These are phyloP conservation scores for Sebastiscus albofasciatus DNA, from an alignment of 2,797 vertebrate species.

Conservation along the genomic window DNA sequence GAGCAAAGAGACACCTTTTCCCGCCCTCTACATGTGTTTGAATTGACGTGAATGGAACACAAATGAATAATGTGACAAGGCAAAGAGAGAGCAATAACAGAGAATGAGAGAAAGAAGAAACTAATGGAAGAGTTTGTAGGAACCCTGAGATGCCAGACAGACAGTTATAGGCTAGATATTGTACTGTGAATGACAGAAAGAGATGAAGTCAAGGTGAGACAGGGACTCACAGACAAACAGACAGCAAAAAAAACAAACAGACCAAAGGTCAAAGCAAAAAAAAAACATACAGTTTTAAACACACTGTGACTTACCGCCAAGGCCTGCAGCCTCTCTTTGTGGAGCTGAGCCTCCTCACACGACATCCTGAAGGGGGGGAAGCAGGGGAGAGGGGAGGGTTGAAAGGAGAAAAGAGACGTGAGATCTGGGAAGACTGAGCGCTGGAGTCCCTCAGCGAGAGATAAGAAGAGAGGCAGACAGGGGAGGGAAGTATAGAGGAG, in stretches of 20 bases:
- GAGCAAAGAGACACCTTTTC: not conserved
- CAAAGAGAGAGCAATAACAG: not conserved
- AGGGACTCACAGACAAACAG: not conserved
- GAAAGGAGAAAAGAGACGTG: constrained; percentile 68
- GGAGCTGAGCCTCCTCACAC: constrained; percentile 97
- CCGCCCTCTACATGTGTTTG: not conserved
- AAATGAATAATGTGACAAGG: not conserved
- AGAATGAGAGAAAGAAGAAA: not conserved
- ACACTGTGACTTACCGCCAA: constrained; percentile 92
- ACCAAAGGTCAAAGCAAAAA: constrained; percentile 11
- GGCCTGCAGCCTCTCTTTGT: constrained; percentile 97
- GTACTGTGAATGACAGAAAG: constrained; percentile 19
- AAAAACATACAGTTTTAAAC: not conserved
- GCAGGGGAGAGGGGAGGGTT: constrained; percentile 47
- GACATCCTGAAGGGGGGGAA: constrained; percentile 92
- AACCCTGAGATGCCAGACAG: constrained; percentile 11
- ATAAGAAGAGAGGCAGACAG: not conserved
- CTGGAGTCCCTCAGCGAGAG: constrained; percentile 43
- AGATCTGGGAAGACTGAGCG: constrained; percentile 53
- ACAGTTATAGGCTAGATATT: not conserved
- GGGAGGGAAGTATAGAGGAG: constrained; percentile 28
- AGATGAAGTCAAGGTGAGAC: constrained; percentile 15
- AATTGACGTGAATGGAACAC: not conserved
- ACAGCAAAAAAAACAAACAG: constrained; percentile 13
- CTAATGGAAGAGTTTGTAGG: not conserved